Conservation (phyloP, 2,113 vertebrate genomes). For the Tricholaema leucomelas region DNA sequence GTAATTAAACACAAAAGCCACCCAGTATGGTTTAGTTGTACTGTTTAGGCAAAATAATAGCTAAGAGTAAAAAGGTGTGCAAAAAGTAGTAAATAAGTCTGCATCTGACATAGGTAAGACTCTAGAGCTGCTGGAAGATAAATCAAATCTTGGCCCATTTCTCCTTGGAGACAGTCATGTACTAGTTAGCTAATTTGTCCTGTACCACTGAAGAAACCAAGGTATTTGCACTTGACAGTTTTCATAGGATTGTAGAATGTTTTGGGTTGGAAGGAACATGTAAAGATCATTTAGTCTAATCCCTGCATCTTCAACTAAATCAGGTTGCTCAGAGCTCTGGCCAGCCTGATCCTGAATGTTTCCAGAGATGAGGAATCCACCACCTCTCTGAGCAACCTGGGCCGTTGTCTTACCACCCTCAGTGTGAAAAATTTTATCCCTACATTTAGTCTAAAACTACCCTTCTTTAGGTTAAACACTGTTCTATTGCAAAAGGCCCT, state of each 20-base stretch:
- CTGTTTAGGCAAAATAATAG: neutral
- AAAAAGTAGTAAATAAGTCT: neutral
- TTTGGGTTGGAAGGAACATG: too few species aligned
- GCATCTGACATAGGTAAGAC: neutral
- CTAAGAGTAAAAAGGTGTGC: neutral
- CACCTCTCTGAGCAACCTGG: too few species aligned
- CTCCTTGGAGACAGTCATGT: neutral
- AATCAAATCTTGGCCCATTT: neutral
- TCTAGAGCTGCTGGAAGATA: neutral
- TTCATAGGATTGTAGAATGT: neutral
- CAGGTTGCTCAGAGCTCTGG: too few species aligned
- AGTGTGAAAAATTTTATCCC: too few species aligned
- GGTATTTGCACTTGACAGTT: neutral
- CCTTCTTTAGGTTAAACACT: too few species aligned
- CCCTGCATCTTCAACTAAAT: too few species aligned
- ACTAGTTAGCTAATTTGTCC: neutral
- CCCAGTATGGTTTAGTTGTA: neutral
- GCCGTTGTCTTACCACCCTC: too few species aligned
- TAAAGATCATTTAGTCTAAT: too few species aligned
- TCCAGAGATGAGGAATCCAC: too few species aligned
- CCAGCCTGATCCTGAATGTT: too few species aligned
- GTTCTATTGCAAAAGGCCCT: too few species aligned
- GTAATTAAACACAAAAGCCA: neutral
- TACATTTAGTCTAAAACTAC: too few species aligned
- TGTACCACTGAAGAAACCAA: neutral